phyloP scores from a whole-genome alignment of 92 coral and sea anemone species.

The Porites cylindrica region DNA sequence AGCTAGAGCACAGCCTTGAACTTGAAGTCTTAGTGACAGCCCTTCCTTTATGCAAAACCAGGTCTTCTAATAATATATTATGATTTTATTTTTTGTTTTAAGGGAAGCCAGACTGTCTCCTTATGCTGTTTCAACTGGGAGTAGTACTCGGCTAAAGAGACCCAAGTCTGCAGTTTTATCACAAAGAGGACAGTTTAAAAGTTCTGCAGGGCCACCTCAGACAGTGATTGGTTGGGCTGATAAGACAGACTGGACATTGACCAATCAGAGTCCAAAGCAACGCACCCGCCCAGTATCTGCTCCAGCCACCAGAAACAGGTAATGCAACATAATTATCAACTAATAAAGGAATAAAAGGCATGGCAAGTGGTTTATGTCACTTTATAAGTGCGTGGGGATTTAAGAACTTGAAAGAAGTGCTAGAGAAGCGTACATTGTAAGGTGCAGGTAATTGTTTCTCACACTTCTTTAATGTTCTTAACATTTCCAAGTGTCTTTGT shows the following conservation, averaged over 20 bases:
- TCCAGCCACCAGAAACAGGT: conserved; percentile 82
- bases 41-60: too few relatives aligned
- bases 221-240: conserved; percentile 75
- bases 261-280: conserved; percentile 41
- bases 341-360: conserved; percentile 9
- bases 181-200: conserved; percentile 45
- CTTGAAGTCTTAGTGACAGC: too few relatives aligned
- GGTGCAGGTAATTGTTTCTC: too few relatives aligned
- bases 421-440: too few relatives aligned
- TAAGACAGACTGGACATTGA: conserved; percentile 28
- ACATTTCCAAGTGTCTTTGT: too few relatives aligned
- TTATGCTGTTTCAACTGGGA: conserved; percentile 72
- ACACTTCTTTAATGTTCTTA: too few relatives aligned
- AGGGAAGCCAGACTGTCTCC: conserved; percentile 84
- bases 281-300: conserved; percentile 79
- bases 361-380: background rate
- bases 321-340: background rate
- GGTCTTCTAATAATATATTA: background rate
- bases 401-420: too few relatives aligned
- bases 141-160: conserved; percentile 48
- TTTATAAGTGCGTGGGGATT: too few relatives aligned
- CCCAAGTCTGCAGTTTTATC: conserved; percentile 79
- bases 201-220: conserved; percentile 35
- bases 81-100: background rate
- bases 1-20: too few relatives aligned